Evolutionary conservation across 2,888 invertebrate genomes (phyloP), one percentile per base, ranked within the genome.

Genomic region (Julus scandinavius): DNA sequence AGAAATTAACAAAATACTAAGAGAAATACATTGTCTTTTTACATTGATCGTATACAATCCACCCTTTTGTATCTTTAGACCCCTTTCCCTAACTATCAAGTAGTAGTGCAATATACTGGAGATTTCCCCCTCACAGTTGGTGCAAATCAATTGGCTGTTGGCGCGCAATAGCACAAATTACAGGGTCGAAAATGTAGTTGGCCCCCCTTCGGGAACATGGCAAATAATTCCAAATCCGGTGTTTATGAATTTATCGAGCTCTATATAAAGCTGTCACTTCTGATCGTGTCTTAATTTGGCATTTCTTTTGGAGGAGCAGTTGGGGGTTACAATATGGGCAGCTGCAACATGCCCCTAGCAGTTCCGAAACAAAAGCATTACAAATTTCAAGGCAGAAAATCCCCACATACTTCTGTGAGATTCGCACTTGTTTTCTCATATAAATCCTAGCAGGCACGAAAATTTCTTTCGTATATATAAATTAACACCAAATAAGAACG

Each of bases 191-290:
- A 63, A 63, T 13, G 63, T n/a, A 63, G 63, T n/a, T n/a, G 63
- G n/a, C 17, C 63, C 63, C 63, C 63, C 63, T 63, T n/a, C 13
- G 63, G 17, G 63, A 63, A 63, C 63, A 63, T 63, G 13, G 63
- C 63, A 63, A 63, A 63, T 63, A 63, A 63, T 63, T 63, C 63
- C 63, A 63, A 63, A 63, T 63, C 63, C 63, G 63, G 63, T 63
- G 63, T 63, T 63, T 63, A 63, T 63, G 63, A 63, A 63, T 63
- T 63, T 63, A 63, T 63, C 63, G 63, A 63, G 63, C 20, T 63
- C 63, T n/a, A 63, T 63, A 63, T 63, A 63, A 63, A 63, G 63
- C 63, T 63, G 63, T 63, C 63, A 63, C 63, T 63, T 63, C n/a
- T 63, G 63, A 63, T n/a, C 63, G 63, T 63, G 63, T 63, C 63